Evolutionary conservation across 2,797 vertebrate species (phyloP), one percentile per base, ranked within the genome.

Genomic region (Halcyon leucocephala): DNA sequence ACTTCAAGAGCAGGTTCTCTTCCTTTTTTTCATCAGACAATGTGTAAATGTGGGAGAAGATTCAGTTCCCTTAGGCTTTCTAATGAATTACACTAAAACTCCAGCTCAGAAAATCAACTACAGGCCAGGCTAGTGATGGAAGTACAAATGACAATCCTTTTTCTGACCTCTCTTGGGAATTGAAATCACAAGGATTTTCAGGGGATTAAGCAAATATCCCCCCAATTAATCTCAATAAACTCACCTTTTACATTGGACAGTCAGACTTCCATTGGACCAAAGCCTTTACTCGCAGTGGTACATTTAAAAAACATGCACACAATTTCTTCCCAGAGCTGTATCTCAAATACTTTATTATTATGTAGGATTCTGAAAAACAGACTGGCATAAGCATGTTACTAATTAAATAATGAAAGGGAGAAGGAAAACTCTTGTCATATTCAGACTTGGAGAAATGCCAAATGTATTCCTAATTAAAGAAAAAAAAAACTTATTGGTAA

Each of bases 401-500:
- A 81, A 86, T 86, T 82, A 89, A 94, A 90, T 89, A 95, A 88
- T 65, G 33, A 79, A 90, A 69, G 5, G 4, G 19, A 83, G n/a
- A 78, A 91, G 39, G 16, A 66, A 15, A 92, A 86, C 60, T 88
- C 41, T 74, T 81, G 64, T 35, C 14, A 58, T 86, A 73, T 86
- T 39, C 51, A 84, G 51, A 25, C 22, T 18, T 66, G 80, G 44
- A 89, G 41, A 84, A 93, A 84, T 57, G 44, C 51, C 80, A 94
- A 86, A 79, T 2, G 1, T 26, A 65, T 81, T 76, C 33, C 19
- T 26, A 83, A 72, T 73, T 92, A 66, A 66, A 82, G 77, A 8
- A 33, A n/a, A 29, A 37, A 29, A 60, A 48, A 33, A 13, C 6
- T 57, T 81, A 35, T 61, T 3, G 2, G 49, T 78, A 93, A 69